Evolutionary conservation across 1,140 invertebrate species (phyloP).

Genomic region (Bemisia tabaci): DNA sequence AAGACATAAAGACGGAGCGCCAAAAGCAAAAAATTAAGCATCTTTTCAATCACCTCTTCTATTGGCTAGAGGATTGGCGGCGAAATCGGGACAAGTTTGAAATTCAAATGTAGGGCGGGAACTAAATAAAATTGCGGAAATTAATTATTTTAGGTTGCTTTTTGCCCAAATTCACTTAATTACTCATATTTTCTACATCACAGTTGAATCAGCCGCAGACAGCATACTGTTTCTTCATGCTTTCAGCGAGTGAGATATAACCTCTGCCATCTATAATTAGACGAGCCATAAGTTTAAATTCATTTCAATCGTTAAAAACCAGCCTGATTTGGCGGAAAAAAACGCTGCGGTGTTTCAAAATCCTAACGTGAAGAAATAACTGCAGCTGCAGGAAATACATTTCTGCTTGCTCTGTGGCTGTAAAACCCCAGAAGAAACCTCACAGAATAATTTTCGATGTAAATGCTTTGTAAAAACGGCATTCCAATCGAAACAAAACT

Average conservation of each 20-base stretch:
- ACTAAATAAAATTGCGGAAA: no score
- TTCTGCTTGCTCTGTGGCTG: conserved; percentile 7
- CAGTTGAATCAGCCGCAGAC: conserved; percentile 3
- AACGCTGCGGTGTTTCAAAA: conserved; percentile 2
- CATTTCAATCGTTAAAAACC: conserved; percentile 6
- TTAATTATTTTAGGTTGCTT: no score
- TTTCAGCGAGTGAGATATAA: conserved; percentile 16
- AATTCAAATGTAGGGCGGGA: no score
- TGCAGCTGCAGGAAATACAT: neutral
- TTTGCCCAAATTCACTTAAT: no score
- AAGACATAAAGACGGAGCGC: no score
- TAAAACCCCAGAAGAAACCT: conserved; percentile 2
- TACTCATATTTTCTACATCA: no score
- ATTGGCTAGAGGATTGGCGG: no score
- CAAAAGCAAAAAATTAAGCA: no score
- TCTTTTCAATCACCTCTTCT: no score
- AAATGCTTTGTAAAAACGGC: neutral
- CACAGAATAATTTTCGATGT: conserved; percentile 5
- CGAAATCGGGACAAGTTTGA: no score
- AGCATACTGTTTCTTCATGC: conserved; percentile 18
- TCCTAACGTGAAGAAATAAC: conserved; percentile 5
- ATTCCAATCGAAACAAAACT: conserved; percentile 6
- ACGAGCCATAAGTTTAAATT: conserved; percentile 15
- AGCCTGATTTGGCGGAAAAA: conserved; percentile 4
- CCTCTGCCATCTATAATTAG: conserved; percentile 15